Base-by-base conservation (phyloP, 1,140 invertebrate species). In the Lordiphosa clarofinis region DNA sequence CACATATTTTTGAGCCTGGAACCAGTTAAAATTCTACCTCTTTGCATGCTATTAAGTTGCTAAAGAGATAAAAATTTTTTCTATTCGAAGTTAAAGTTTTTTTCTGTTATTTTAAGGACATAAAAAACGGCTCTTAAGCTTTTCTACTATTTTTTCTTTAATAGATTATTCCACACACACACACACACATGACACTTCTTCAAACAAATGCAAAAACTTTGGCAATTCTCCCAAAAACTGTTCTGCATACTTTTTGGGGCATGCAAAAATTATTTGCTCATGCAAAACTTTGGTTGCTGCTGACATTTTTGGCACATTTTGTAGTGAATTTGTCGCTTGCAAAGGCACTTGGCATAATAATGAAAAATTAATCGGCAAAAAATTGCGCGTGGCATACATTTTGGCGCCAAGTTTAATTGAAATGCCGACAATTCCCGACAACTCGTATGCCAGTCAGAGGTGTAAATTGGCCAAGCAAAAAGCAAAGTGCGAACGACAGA, bases 371-470 rank as follows among this genome's bases (percentile, higher is more conserved):
- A 78, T 78, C 58, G 63, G 46, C 52, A 52, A 53, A 60, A 70
- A 73, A 73, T 62, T 69, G 47, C 46, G 24, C 60, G 56, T 69
- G 64, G 68, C 73, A 68, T 64, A 57, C 73, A 73, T 61, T 78
- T 78, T 49, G 75, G 60, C 60, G 75, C 65, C 75, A 50, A 46
- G 65, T 68, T 82, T 71, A 67, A 82, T 82, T 79, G 75, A 81
- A 79, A 79, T 19, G 65, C 43, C 15, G 15, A 15, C 15, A 15
- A 15, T 15, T 15, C 15, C 15, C 54, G 63, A 68, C 67, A 76
- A 61, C 49, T 31, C 15, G 38, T 57, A 56, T 9, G 7, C 6
- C 8, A 21, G 42, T 13, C 9, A 4, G 19, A 3, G 11, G 28
- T 56, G 43, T 46, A 46, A 46, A 46, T 46, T 12, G 43, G 43